Evolutionary conservation across 2,113 vertebrate genomes (phyloP).

Genomic region (Blennius ocellaris): DNA sequence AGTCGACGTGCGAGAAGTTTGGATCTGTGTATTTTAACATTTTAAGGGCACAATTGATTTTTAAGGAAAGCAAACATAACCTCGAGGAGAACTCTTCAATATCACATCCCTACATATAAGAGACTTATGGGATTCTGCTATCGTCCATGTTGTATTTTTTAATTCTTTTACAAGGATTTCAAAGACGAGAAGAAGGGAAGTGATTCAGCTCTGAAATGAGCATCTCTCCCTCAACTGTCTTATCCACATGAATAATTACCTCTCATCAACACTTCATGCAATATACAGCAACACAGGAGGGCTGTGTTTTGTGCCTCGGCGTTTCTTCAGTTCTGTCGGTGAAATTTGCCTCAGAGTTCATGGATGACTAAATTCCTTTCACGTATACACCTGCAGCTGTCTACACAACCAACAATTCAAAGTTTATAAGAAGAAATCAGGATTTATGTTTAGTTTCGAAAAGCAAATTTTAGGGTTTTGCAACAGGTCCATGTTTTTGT

Average conservation of each 20-base stretch:
- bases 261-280: too few relatives aligned
- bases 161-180: not conserved
- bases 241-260: not conserved
- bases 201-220: not conserved
- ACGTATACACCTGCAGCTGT: too few relatives aligned
- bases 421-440: too few relatives aligned
- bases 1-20: not conserved
- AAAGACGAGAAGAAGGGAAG: not conserved
- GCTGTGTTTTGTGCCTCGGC: too few relatives aligned
- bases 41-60: conserved; percentile 8
- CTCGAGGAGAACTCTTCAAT: not conserved
- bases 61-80: not conserved
- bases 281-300: too few relatives aligned
- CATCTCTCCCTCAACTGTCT: not conserved
- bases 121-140: not conserved
- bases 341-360: too few relatives aligned
- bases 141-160: not conserved
- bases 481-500: too few relatives aligned
- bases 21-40: conserved; percentile 6
- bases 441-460: too few relatives aligned
- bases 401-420: too few relatives aligned
- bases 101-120: not conserved
- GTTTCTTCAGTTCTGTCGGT: too few relatives aligned
- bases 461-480: too few relatives aligned
- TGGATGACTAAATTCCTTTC: too few relatives aligned